phyloP scores from a whole-genome alignment of 2,113 vertebrate genomes.

The Synchiropus splendidus region DNA sequence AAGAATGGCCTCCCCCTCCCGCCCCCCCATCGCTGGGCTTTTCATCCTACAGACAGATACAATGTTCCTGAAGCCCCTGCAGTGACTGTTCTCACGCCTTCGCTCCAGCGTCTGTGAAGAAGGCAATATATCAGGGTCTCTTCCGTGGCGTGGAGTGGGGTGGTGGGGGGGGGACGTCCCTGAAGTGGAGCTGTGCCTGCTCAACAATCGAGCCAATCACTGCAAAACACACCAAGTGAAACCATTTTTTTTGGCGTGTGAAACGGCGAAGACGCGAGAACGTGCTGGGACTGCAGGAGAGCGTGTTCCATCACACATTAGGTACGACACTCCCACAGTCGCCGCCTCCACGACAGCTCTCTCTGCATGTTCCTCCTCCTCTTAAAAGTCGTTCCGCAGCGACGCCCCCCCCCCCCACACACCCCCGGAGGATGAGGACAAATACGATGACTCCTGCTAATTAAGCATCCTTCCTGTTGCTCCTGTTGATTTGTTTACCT shows the following conservation, averaged over 20 bases:
- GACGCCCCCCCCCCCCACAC: too few species aligned
- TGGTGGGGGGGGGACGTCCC: constrained; percentile 4
- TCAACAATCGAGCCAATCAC: constrained; percentile 2
- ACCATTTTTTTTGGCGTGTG: constrained; percentile 6
- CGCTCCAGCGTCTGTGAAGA: constrained; percentile 21
- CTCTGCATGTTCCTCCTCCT: too few species aligned
- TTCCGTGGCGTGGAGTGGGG: constrained; percentile 15
- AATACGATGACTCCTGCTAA: too few species aligned
- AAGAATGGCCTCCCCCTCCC: constrained; percentile 33
- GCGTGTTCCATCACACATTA: constrained; percentile 37
- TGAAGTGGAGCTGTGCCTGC: not conserved
- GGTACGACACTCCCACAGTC: too few species aligned
- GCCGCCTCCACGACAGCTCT: too few species aligned
- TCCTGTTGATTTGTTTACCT: too few species aligned
- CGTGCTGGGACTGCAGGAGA: constrained; percentile 41
- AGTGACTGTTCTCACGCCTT: constrained; percentile 61
- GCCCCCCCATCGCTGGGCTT: constrained; percentile 45
- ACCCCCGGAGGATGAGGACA: too few species aligned
- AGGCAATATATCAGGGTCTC: constrained; percentile 15
- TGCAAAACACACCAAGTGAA: constrained; percentile 27
- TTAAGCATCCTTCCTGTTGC: too few species aligned
- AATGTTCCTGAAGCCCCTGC: constrained; percentile 50
- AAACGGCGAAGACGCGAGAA: constrained; percentile 25
- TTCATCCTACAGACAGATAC: constrained; percentile 59
- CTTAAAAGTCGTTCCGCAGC: too few species aligned